phyloP scores from a whole-genome alignment of 2,888 invertebrate genomes.

The Aphidoletes aphidimyza region DNA sequence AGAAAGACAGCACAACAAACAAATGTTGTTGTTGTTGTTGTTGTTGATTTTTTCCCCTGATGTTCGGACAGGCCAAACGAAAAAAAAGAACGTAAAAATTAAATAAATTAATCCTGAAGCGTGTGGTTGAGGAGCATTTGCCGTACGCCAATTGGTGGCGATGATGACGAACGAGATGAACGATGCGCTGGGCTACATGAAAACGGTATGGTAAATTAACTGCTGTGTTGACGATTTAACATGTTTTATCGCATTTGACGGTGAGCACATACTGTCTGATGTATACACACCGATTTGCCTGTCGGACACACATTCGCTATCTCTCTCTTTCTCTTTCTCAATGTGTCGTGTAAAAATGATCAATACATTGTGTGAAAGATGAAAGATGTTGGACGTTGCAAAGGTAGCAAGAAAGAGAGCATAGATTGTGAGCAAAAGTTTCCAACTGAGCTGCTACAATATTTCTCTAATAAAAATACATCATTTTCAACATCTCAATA shows the following conservation, averaged over 20 bases:
- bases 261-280: neutral
- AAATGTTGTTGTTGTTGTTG: too few relatives aligned
- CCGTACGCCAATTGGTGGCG: neutral
- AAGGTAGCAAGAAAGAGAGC: neutral
- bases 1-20: neutral
- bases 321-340: neutral
- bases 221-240: constrained; percentile 22
- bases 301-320: neutral
- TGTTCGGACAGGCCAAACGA: too few relatives aligned
- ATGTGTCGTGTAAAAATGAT: constrained; percentile 33
- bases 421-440: neutral
- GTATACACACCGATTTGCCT: neutral
- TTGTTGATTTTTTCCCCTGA: too few relatives aligned
- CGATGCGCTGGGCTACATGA: constrained; percentile 13
- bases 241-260: constrained; percentile 32
- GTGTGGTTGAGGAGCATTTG: neutral
- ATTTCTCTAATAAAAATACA: constrained; percentile 42
- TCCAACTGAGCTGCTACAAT: constrained; percentile 20
- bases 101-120: constrained; percentile 9
- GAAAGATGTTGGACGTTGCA: too few relatives aligned
- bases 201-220: constrained; percentile 45
- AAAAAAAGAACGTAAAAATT: neutral
- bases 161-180: constrained; percentile 36
- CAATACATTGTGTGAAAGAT: constrained; percentile 36
- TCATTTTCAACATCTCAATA: constrained; percentile 44